Evolutionary conservation across 2,113 vertebrate genomes (phyloP).

Genomic region (Barbus barbus): DNA sequence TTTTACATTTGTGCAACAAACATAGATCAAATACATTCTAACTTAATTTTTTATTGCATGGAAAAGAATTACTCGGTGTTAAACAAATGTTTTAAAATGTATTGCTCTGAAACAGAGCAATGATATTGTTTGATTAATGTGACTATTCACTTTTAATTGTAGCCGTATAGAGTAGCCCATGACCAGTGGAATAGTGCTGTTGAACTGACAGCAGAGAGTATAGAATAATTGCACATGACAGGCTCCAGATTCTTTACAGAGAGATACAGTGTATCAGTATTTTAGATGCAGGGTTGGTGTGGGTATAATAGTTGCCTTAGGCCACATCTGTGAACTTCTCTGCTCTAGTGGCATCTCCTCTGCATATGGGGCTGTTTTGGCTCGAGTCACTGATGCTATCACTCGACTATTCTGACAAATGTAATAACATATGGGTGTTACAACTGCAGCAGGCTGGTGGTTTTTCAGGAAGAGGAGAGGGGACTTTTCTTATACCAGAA

Average conservation of each 20-base stretch:
- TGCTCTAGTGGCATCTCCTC: conserved; percentile 36
- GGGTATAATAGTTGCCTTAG: conserved; percentile 57
- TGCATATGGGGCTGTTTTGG: conserved; percentile 48
- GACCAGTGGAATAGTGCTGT: too few relatives aligned
- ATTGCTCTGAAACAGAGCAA: neutral
- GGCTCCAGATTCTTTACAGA: neutral
- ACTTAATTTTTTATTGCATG: too few relatives aligned
- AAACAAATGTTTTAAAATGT: neutral
- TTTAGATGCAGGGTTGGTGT: conserved; percentile 14
- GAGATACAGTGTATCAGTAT: conserved; percentile 25
- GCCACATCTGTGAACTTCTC: conserved; percentile 4
- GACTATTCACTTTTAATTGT: conserved; percentile 13
- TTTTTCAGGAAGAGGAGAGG: conserved; percentile 53
- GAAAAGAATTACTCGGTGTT: neutral
- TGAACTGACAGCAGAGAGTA: conserved; percentile 2
- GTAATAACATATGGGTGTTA: conserved; percentile 61
- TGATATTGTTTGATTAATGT: conserved; percentile 26
- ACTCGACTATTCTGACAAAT: conserved; percentile 59
- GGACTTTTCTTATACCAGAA: conserved; percentile 60
- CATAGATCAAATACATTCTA: too few relatives aligned
- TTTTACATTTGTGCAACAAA: too few relatives aligned
- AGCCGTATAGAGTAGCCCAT: conserved; percentile 30
- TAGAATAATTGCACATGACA: conserved; percentile 18
- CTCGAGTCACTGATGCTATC: conserved; percentile 57
- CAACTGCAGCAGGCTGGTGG: conserved; percentile 44